A percentile compares a stretch with the other conserved stretches of the same genome.
These are phyloP conservation scores for Mesitornis unicolor DNA, from an alignment of 2,113 vertebrate species.

Conservation along the genomic window DNA sequence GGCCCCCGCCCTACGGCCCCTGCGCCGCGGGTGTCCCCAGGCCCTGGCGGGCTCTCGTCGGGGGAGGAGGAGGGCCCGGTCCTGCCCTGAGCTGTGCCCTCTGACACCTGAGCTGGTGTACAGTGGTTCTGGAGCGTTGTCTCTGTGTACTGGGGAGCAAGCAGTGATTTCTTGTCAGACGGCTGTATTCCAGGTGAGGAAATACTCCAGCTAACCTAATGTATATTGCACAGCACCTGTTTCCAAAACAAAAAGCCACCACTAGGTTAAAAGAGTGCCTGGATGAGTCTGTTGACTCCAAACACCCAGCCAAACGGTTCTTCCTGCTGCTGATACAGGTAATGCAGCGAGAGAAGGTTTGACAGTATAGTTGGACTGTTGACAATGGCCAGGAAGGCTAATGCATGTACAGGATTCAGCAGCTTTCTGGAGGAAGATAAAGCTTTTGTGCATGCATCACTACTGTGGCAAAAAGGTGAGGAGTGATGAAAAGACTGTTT, in stretches of 20 bases:
- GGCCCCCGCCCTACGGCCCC: not conserved
- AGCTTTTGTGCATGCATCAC: not conserved
- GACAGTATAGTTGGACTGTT: not conserved
- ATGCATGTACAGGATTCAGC: accelerated
- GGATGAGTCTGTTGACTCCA: not conserved
- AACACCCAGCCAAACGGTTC: not conserved
- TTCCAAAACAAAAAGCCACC: not conserved
- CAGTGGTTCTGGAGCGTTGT: not conserved
- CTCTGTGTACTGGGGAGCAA: not conserved
- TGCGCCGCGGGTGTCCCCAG: too few species aligned
- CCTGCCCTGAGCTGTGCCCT: too few species aligned
- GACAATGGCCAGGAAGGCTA: not conserved
- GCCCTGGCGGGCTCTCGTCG: accelerated
- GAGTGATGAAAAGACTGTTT: not conserved
- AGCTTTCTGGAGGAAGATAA: not conserved
- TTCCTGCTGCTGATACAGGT: accelerated
- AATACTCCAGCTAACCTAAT: not conserved
- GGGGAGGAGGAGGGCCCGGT: too few species aligned
- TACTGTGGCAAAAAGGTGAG: not conserved
- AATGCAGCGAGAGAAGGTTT: not conserved
- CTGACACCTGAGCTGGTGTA: accelerated
- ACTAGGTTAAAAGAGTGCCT: not conserved
- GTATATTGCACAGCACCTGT: not conserved
- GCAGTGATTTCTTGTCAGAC: not conserved
- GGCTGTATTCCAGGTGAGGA: too few species aligned